Evolutionary conservation across 2,888 invertebrate species (phyloP), one percentile per base, ranked within the genome.

Genomic region (Cantharis lateralis): DNA sequence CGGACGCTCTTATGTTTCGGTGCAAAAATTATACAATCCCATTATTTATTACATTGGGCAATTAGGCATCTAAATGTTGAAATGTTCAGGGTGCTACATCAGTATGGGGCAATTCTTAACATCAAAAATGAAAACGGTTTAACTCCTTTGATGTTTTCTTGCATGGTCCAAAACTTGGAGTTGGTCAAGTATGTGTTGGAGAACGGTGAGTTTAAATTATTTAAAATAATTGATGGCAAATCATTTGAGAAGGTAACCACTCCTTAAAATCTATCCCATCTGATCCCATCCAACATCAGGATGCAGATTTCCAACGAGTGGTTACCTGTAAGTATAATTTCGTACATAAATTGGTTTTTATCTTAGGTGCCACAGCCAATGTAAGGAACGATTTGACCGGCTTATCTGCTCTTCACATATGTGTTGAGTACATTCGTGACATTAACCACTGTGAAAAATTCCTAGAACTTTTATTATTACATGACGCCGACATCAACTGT

Each of bases 11-110:
- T 95, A 72, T 86, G 89, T 32, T 90, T 91, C 24, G 94, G 94
- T 10, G 94, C 94, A 2, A 91, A 94, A 71, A 89, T 94, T 11
- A 91, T 93, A 62, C 93, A 93, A 79, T 92, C 92, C 1, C 93
- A 94, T 84, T 91, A 91, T 86, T 89, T 95, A 62, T 86, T 95
- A 70, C 94, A 95, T 82, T 91, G 91, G 81, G 93, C 94, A 15
- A 91, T 94, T 10, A 88, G 91, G 77, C 91, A 92, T 82, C 89
- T 92, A 82, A 91, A 93, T 87, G 89, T 89, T 71, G 90, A 91
- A 79, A 91, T 93, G 79, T 91, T 91, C 0, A 87, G 88, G 83
- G 86, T 91, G 85, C 87, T 93, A 26, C 87, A 91, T 7, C 87
- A 89, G 70, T 90, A 91, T 74, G 91, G 92, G 2, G 88, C 90